Evolutionary conservation across 1,140 invertebrate genomes (phyloP).

Genomic region (Muscidifurax raptorellus): DNA sequence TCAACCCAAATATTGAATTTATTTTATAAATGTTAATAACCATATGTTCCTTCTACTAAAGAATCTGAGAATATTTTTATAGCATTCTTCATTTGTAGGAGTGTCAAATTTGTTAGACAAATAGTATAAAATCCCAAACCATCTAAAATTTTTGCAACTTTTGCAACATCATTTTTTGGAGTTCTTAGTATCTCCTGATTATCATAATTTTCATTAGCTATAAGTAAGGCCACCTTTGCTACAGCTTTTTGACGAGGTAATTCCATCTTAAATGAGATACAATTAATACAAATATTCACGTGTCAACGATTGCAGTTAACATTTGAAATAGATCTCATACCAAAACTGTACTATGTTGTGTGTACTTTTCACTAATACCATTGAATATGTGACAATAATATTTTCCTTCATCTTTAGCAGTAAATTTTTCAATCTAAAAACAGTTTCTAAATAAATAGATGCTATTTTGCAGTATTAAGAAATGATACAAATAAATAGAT

Average conservation of each 20-base stretch:
- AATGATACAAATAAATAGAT: slow-evolving; percentile 35
- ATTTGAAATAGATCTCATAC: slow-evolving; percentile 52
- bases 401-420: slow-evolving; percentile 61
- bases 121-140: slow-evolving; percentile 69
- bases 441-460: not conserved
- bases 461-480: not conserved
- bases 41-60: slow-evolving; percentile 65
- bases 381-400: slow-evolving; percentile 66
- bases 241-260: slow-evolving; percentile 62
- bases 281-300: slow-evolving; percentile 23
- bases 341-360: slow-evolving; percentile 57
- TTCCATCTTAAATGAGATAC: slow-evolving; percentile 56
- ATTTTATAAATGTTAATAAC: slow-evolving; percentile 50
- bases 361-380: slow-evolving; percentile 59
- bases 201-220: slow-evolving; percentile 68
- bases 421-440: slow-evolving; percentile 63
- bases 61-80: slow-evolving; percentile 62
- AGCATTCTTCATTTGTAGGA: slow-evolving; percentile 66
- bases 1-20: not conserved
- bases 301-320: slow-evolving; percentile 14
- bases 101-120: slow-evolving; percentile 63
- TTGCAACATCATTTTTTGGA: slow-evolving; percentile 67
- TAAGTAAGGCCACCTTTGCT: slow-evolving; percentile 69
- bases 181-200: slow-evolving; percentile 60
- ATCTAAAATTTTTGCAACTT: slow-evolving; percentile 64